Evolutionary conservation across 2,113 vertebrate species (phyloP).

Genomic region (Trachemys scripta): DNA sequence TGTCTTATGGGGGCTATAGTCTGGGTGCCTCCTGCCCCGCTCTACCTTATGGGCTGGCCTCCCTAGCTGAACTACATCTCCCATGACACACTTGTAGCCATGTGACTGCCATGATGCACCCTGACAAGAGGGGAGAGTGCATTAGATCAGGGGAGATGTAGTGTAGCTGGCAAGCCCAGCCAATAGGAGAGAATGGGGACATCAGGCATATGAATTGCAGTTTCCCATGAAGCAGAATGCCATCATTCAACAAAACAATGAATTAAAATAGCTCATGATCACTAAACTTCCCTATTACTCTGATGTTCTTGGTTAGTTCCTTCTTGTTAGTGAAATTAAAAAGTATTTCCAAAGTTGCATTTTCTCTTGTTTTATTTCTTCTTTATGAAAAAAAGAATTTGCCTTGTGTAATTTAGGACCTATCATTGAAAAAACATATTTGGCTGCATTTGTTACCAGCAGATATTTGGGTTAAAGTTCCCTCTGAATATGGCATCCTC

Average conservation of each 20-base stretch:
- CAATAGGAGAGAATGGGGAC: not conserved
- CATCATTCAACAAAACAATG: not conserved
- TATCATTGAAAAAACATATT: not conserved
- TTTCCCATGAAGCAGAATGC: not conserved
- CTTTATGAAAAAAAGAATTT: not conserved
- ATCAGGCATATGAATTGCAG: not conserved
- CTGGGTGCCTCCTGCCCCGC: not conserved
- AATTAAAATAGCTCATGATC: not conserved
- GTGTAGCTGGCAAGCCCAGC: not conserved
- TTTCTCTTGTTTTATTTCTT: not conserved
- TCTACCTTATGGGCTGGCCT: not conserved
- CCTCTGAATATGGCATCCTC: not conserved
- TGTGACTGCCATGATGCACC: not conserved
- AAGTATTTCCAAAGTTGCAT: not conserved
- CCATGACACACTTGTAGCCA: not conserved
- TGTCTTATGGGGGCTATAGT: not conserved
- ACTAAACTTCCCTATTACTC: not conserved
- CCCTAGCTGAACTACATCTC: not conserved
- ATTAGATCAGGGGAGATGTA: not conserved
- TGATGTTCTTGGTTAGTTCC: not conserved
- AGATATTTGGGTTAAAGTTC: not conserved
- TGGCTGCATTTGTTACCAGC: not conserved
- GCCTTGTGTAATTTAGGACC: not conserved
- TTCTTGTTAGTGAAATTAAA: not conserved
- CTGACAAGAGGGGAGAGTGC: not conserved